Evolutionary conservation across 2,888 invertebrate species (phyloP).

Genomic region (Cotesia congregata): DNA sequence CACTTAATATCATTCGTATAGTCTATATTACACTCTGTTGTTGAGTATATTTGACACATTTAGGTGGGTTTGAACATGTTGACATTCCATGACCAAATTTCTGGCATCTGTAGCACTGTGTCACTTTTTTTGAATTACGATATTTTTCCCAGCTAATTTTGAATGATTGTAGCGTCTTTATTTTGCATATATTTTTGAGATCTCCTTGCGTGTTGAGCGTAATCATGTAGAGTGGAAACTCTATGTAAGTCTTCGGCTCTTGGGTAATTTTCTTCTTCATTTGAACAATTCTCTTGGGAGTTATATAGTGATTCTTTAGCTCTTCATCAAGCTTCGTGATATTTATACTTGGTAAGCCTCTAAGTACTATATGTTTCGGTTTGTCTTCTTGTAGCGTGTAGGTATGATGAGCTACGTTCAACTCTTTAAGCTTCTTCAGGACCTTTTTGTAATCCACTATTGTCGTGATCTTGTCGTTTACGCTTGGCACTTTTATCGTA

Average conservation of each 20-base stretch:
- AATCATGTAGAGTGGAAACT: slow-evolving; percentile 18
- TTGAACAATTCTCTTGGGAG: neutral
- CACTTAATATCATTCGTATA: slow-evolving; percentile 7
- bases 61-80: slow-evolving; percentile 28
- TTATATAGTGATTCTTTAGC: neutral
- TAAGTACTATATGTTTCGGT: neutral
- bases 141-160: slow-evolving; percentile 42
- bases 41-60: slow-evolving; percentile 35
- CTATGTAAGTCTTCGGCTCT: neutral
- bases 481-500: no score
- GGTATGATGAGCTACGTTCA: neutral
- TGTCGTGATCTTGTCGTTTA: neutral
- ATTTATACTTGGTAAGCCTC: neutral
- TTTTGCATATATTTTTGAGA: neutral
- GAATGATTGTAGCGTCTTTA: slow-evolving; percentile 27
- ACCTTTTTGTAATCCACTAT: neutral
- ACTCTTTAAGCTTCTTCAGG: neutral
- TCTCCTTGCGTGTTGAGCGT: slow-evolving; percentile 18
- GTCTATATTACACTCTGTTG: slow-evolving; percentile 13
- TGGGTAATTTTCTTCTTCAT: neutral
- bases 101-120: slow-evolving; percentile 46
- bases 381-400: neutral
- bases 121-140: slow-evolving; percentile 33
- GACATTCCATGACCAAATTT: slow-evolving; percentile 30
- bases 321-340: neutral